phyloP scores from a whole-genome alignment of 2,113 vertebrate species.

The Phrynosoma platyrhinos region DNA sequence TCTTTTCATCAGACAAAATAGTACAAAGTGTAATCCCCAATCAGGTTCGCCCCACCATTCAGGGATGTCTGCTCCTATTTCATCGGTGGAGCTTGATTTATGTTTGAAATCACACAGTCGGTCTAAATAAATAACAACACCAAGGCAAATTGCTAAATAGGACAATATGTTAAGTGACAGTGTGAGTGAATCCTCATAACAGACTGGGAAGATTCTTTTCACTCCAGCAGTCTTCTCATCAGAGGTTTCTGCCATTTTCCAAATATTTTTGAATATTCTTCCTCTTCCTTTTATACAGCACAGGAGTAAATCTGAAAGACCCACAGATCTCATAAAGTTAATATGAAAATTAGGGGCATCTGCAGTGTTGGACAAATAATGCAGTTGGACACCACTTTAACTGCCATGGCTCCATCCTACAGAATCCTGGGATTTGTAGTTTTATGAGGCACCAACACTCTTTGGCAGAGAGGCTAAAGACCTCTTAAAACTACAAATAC shows the following conservation, averaged over 20 bases:
- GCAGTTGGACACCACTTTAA: no score
- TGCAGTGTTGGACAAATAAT: no score
- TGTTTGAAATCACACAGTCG: conserved; percentile 75
- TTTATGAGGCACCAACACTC: no score
- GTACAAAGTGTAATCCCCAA: conserved; percentile 71
- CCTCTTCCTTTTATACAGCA: background rate
- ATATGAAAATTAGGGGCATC: background rate
- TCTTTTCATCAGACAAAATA: conserved; percentile 74
- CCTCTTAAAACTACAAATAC: no score
- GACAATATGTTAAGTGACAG: conserved; percentile 27
- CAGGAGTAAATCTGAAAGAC: conserved; percentile 43
- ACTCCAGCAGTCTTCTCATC: background rate
- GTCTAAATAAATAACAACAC: conserved; percentile 73
- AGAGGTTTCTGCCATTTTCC: background rate
- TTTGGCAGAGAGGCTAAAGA: no score
- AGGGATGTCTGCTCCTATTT: conserved; percentile 59
- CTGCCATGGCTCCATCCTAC: no score
- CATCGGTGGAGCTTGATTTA: conserved; percentile 71
- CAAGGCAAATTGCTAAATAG: conserved; percentile 64
- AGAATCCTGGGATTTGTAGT: no score
- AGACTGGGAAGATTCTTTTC: no score
- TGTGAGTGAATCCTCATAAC: no score
- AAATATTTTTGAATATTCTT: background rate
- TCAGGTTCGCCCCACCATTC: conserved; percentile 67
- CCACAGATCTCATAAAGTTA: background rate